Evolutionary conservation across 2,888 invertebrate species (phyloP).

Genomic region (Acanthosepion pharaonis): DNA sequence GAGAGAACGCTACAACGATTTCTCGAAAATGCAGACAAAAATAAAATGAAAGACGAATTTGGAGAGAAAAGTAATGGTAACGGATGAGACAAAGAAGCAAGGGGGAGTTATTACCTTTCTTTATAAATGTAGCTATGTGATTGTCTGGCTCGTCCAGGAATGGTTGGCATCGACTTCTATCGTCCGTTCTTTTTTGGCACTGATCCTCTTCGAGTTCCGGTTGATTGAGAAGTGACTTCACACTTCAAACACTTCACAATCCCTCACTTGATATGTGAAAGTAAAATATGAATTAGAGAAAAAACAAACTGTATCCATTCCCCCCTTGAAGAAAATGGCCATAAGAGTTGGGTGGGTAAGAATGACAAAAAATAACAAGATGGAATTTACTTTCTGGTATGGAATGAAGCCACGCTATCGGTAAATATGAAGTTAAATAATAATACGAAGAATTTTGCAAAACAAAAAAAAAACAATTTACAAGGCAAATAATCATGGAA

Average conservation of each 20-base stretch:
- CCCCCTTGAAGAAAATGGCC: not conserved
- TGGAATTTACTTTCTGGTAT: conserved; percentile 4
- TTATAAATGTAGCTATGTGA: not conserved
- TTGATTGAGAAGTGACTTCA: conserved; percentile 21
- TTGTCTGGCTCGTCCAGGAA: not conserved
- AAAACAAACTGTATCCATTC: not conserved
- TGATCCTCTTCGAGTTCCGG: conserved; percentile 18
- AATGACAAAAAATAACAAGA: not conserved
- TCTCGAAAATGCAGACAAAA: not conserved
- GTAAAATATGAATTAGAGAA: not conserved
- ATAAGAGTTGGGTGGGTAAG: not conserved
- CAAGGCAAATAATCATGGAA: no score
- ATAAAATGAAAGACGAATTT: not conserved
- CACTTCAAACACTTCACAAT: not conserved
- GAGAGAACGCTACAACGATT: not conserved
- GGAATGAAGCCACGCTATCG: not conserved
- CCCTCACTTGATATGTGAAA: not conserved
- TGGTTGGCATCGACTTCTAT: conserved; percentile 1
- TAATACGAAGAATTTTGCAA: not conserved
- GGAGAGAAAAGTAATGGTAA: not conserved
- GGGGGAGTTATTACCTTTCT: not conserved
- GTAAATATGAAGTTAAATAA: not conserved
- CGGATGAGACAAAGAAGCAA: not conserved
- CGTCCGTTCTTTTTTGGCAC: conserved; percentile 33
- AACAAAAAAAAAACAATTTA: not conserved